Percentiles rank a stretch among this genome's conserved stretches.
Evolutionary conservation across 2,888 invertebrate species (phyloP).

Genomic region (Pycnomerus fuliginosus): DNA sequence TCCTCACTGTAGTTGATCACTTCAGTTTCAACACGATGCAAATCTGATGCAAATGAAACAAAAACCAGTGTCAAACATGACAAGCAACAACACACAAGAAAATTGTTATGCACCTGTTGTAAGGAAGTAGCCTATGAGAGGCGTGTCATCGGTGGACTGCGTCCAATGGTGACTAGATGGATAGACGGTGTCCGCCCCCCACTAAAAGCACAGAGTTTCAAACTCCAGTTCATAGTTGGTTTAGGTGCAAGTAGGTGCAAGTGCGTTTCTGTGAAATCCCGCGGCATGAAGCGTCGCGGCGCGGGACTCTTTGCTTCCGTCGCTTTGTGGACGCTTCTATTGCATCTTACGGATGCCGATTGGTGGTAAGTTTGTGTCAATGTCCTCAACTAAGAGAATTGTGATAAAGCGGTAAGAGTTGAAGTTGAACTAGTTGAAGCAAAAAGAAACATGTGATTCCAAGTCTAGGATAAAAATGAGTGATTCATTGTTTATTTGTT

Average conservation of each 20-base stretch:
- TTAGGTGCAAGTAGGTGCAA: constrained; percentile 36
- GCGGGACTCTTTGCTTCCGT: constrained; percentile 46
- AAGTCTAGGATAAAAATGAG: no score
- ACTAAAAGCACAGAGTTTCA: constrained; percentile 12
- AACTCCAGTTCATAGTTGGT: constrained; percentile 36
- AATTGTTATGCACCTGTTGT: constrained; percentile 26
- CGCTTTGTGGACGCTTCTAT: constrained; percentile 46
- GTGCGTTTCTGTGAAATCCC: constrained; percentile 24
- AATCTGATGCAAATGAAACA: constrained; percentile 16
- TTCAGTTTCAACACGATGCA: no score
- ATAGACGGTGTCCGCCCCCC: constrained; percentile 23
- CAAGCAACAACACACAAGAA: constrained; percentile 1
- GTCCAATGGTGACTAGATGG: constrained; percentile 29
- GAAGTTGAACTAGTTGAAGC: no score
- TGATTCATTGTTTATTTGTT: no score
- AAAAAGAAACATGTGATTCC: no score
- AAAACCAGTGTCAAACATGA: constrained; percentile 15
- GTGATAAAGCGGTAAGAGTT: no score
- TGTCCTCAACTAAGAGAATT: no score
- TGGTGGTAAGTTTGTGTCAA: constrained; percentile 44
- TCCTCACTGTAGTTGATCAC: constrained; percentile 2
- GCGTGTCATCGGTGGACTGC: constrained; percentile 31
- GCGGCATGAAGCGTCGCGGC: constrained; percentile 49
- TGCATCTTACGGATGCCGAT: constrained; percentile 44
- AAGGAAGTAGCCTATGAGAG: constrained; percentile 27